Evolutionary conservation across 2,113 vertebrate genomes (phyloP), one percentile per base, ranked within the genome.

Genomic region (Garra rufa): DNA sequence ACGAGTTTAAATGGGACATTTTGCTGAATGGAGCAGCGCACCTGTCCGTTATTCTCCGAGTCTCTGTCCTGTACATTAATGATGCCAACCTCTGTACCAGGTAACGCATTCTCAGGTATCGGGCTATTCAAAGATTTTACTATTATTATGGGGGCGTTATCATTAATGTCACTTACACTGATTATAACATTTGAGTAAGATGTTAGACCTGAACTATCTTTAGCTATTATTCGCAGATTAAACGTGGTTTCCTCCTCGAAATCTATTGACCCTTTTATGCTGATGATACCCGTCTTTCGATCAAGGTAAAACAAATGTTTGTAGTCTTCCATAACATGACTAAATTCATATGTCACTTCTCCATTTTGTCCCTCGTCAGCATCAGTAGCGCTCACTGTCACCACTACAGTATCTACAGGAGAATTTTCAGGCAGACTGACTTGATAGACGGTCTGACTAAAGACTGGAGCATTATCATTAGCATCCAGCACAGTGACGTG

Each of bases 51-150:
- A 65, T 43, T 67, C 19, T 88, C 87, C 1, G 93, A 94, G 85
- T 95, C 95, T 89, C 52, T 73, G 70, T 96, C 94, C 71, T 91
- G 92, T 0, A 94, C 92, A 69, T 94, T 94, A 79, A 95, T 93
- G 88, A 95, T 93, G 69, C 93, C 93, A 1, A 96, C 89, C 63
- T 94, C 92, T 73, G 95, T 93, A 75, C 92, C 93, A 44, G 90
- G 90, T 74, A 88, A 83, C 0, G 86, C 84, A 9, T 91, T 92
- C 75, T 96, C 95, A 1, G 90, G 87, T 17, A 95, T 4, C 1
- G 91, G 87, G 13, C 70, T 90, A 4, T 67, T 90, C 6, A 94
- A 43, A 1, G 94, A 94, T 28, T 94, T 94, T 10, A 94, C 6
- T 1, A 83, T 82, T 21, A 95, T 85, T 11, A 92, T 88, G n/a